Evolutionary conservation across 30 jellyfish, hydroid and myxozoan species (phyloP), one percentile per base, ranked within the genome.

Genomic region (Turritopsis dohrnii): DNA sequence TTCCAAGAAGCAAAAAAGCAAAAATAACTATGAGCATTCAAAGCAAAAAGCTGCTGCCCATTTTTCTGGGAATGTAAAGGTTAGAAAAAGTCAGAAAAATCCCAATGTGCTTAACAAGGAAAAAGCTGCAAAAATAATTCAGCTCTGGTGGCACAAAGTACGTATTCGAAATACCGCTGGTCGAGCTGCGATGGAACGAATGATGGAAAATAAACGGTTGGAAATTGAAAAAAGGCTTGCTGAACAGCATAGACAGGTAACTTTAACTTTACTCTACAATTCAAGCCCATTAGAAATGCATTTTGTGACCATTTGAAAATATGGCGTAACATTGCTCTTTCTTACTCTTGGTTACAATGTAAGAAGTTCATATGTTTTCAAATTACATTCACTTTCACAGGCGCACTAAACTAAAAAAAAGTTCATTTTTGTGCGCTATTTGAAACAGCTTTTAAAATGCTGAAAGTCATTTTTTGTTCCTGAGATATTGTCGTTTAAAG

Each of bases 151-250:
- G 83, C 77, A 88, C 54, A 30, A 88, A 31, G 76, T 81, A 27
- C 52, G 71, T n/a, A 80, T 88, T 4, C 66, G 96, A 29, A 89
- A 77, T 66, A 89, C 91, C 1, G 96, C 96, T 20, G 99, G 99
- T 20, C 89, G 89, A 4, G 96, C 96, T 17, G 96, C 96, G 17
- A 85, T 89, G 89, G 84, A 83, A 65, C 86, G 96, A 54, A 88
- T 94, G 95, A 80, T 94, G 94, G 95, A 87, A 16, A 81, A 73
- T 52, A 94, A 94, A 72, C 86, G 85, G 79, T 83, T 66, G 75
- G 96, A 88, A 75, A n/a, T 94, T 4, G 92, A 94, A 83, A 81
- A 90, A 25, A 84, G 95, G 54, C 76, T 94, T 79, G 81, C 85
- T 71, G 66, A 79, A 24, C 96, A 94, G 83, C 84, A 21, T 90